Conservation (phyloP, 1,140 invertebrate genomes). For the Euborellia annulipes region DNA sequence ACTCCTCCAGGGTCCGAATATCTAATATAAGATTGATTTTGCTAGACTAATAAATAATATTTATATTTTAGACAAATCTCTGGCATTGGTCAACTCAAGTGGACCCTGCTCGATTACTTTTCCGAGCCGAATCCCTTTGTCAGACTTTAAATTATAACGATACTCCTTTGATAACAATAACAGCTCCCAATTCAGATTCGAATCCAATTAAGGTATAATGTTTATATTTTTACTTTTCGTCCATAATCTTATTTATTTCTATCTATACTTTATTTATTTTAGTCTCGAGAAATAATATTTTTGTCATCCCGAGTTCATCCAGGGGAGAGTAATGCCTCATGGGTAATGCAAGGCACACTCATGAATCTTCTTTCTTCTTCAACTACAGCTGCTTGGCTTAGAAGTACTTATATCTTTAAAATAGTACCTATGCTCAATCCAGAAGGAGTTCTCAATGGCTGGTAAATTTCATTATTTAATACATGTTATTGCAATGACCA, state of each 20-base stretch:
- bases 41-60: too few species aligned
- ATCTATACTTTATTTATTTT: conserved; percentile 8
- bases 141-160: conserved; percentile 57
- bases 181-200: conserved; percentile 37
- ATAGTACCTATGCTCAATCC: conserved; percentile 78
- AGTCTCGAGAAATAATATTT: conserved; percentile 54
- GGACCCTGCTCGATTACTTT: conserved; percentile 29
- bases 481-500: too few species aligned
- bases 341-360: conserved; percentile 75
- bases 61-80: conserved; percentile 38
- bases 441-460: conserved; percentile 77
- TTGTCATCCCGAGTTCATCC: conserved; percentile 73
- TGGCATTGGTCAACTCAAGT: conserved; percentile 37
- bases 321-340: conserved; percentile 76
- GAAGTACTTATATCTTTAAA: conserved; percentile 66
- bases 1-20: too few species aligned
- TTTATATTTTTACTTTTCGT: conserved; percentile 10
- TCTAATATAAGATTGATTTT: too few species aligned
- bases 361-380: conserved; percentile 45
- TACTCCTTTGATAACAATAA: conserved; percentile 66
- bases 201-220: conserved; percentile 36
- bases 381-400: conserved; percentile 37
- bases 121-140: conserved; percentile 50
- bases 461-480: conserved; percentile 40
- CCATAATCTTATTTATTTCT: conserved; percentile 8